phyloP scores from a whole-genome alignment of 1,140 invertebrate species.

The Thalassaphorura encarpata region DNA sequence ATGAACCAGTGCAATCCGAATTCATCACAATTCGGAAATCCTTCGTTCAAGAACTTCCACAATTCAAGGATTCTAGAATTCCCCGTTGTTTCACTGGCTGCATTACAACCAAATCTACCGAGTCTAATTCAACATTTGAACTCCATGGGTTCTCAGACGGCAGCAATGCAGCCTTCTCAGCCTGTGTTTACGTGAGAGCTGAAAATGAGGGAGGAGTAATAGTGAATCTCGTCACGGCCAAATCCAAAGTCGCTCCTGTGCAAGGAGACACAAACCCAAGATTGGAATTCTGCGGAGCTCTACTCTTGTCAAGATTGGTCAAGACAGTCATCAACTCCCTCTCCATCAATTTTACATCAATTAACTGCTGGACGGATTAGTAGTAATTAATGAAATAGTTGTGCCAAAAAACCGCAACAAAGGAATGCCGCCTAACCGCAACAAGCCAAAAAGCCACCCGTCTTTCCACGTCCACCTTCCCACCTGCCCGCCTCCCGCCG shows the following conservation, averaged over 20 bases:
- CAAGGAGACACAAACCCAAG: slow-evolving; percentile 30
- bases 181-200: neutral
- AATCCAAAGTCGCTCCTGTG: slow-evolving; percentile 32
- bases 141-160: slow-evolving; percentile 9
- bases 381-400: too few relatives aligned
- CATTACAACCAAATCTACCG: neutral
- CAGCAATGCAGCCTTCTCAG: neutral
- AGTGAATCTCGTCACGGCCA: slow-evolving; percentile 15
- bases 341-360: too few relatives aligned
- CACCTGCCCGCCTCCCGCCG: too few relatives aligned
- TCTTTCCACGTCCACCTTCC: too few relatives aligned
- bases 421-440: too few relatives aligned
- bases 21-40: slow-evolving; percentile 26
- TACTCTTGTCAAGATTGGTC: slow-evolving; percentile 30
- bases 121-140: neutral
- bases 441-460: too few relatives aligned
- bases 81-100: neutral
- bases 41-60: slow-evolving; percentile 1
- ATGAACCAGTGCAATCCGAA: slow-evolving; percentile 16
- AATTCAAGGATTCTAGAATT: neutral
- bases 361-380: too few relatives aligned
- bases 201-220: neutral
- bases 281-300: slow-evolving; percentile 34
- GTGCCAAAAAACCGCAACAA: too few relatives aligned
- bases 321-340: neutral